phyloP scores from a whole-genome alignment of 2,113 vertebrate species.

The Serinus canaria region DNA sequence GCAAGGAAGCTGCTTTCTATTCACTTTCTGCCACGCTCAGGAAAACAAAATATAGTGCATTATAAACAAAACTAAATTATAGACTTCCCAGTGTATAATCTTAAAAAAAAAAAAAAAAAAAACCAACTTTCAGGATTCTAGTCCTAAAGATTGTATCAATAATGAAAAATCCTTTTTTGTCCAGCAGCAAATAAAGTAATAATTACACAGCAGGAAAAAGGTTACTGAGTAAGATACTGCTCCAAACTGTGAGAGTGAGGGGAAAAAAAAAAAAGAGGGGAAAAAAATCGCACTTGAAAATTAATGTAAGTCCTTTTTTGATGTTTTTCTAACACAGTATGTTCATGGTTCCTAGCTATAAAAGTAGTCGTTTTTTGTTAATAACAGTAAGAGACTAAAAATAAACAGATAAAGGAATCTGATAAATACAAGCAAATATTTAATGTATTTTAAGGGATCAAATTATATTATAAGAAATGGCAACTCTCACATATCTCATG shows the following conservation, averaged over 20 bases:
- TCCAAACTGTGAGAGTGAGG: not conserved
- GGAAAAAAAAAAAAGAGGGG: rapidly evolving
- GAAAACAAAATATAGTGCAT: not conserved
- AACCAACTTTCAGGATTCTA: not conserved
- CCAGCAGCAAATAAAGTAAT: not conserved
- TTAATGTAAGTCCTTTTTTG: not conserved
- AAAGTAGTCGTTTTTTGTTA: not conserved
- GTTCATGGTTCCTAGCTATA: not conserved
- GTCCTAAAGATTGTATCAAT: not conserved
- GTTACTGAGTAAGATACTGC: not conserved
- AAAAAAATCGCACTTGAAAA: not conserved
- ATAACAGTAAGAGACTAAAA: not conserved
- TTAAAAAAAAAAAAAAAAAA: not conserved
- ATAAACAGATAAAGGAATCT: not conserved
- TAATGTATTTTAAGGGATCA: not conserved
- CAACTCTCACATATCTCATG: not conserved
- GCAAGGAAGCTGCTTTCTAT: not conserved
- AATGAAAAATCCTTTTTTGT: not conserved
- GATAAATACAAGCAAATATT: not conserved
- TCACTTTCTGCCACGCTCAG: not conserved
- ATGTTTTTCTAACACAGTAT: not conserved
- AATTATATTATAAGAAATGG: not conserved
- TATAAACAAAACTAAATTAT: not conserved
- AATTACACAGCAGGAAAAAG: not conserved
- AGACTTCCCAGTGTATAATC: not conserved